Percentiles rank a stretch among this genome's conserved stretches.
These are phyloP conservation scores for Sebastes matsubarae DNA, from an alignment of 2,797 vertebrate species.

Conservation along the genomic window DNA sequence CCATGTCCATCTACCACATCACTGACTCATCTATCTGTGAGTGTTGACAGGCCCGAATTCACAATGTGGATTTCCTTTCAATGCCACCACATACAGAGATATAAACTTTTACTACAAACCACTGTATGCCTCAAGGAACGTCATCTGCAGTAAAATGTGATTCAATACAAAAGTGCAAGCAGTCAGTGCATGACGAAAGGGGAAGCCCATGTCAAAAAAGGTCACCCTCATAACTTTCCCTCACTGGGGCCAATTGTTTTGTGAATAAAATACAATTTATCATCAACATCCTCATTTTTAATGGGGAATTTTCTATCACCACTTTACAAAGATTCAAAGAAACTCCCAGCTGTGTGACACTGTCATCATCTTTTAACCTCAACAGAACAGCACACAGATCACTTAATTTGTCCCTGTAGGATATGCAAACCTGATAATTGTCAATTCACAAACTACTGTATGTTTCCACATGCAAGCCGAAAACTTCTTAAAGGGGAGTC, in stretches of 20 bases:
- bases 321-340: neutral
- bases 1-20: neutral
- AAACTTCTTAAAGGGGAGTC: neutral
- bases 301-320: neutral
- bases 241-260: neutral
- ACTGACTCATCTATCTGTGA: conserved; percentile 15
- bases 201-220: neutral
- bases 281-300: neutral
- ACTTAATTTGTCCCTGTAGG: conserved; percentile 2
- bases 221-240: neutral
- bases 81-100: neutral
- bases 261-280: neutral
- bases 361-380: conserved; percentile 12
- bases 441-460: neutral
- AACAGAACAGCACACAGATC: neutral
- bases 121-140: neutral
- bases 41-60: neutral
- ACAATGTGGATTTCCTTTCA: conserved; percentile 1
- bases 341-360: neutral
- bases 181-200: neutral
- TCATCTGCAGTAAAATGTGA: neutral
- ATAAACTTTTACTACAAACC: neutral
- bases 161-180: neutral
- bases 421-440: neutral
- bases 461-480: neutral